These are phyloP conservation scores for Pachycephala philippinensis DNA, from an alignment of 2,113 vertebrate genomes.

Conservation along the genomic window DNA sequence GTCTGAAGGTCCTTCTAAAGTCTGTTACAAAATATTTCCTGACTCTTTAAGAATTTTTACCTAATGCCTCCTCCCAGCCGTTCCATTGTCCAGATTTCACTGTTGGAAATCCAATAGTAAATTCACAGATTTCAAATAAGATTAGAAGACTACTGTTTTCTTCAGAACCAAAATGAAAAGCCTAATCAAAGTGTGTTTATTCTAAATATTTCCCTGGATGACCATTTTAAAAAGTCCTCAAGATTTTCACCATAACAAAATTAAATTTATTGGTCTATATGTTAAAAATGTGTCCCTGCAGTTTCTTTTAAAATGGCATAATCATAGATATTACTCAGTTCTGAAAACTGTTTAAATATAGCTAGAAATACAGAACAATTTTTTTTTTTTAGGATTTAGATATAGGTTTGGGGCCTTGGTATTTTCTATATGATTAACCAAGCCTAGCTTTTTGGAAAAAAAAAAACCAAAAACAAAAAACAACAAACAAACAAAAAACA, in stretches of 20 bases:
- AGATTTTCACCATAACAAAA: not conserved
- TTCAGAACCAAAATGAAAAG: not conserved
- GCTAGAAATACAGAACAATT: not conserved
- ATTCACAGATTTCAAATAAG: not conserved
- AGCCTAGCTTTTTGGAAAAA: not conserved
- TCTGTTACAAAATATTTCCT: not conserved
- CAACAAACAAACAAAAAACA: too few relatives aligned
- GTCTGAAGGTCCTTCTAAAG: not conserved
- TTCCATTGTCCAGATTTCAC: not conserved
- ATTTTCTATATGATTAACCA: not conserved
- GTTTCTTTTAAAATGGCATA: not conserved
- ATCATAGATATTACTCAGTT: not conserved
- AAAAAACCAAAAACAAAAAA: not conserved
- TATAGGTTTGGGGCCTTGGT: fast-evolving
- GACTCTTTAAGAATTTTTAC: not conserved
- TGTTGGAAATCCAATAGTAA: not conserved
- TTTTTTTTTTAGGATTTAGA: not conserved
- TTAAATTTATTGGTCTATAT: not conserved
- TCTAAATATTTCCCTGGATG: not conserved
- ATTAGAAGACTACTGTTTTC: not conserved
- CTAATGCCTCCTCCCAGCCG: not conserved
- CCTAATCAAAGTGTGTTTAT: not conserved
- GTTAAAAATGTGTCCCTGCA: not conserved
- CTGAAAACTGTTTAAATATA: not conserved
- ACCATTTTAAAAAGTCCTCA: not conserved